Conservation (phyloP, 53 echinoderm and acorn worm species). For the Astropecten irregularis region DNA sequence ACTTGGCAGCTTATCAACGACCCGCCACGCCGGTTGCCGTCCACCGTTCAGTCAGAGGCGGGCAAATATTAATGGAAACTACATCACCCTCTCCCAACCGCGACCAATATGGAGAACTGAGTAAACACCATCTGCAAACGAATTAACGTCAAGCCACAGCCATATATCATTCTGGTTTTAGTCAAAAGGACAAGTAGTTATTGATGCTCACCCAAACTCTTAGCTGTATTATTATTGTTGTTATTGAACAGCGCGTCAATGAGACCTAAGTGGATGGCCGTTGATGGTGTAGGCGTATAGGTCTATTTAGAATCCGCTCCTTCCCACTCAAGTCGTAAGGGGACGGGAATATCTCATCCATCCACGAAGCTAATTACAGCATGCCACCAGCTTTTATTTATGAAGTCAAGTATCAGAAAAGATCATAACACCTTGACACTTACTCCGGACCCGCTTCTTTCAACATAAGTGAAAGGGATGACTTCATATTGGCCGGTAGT, state of each 20-base stretch:
- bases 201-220: conserved; percentile 38
- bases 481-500: not conserved
- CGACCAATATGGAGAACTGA: conserved; percentile 46
- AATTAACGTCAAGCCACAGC: conserved; percentile 52
- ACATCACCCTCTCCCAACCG: conserved; percentile 21
- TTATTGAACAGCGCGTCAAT: conserved; percentile 39
- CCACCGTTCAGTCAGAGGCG: not conserved
- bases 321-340: conserved; percentile 41
- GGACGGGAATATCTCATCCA: conserved; percentile 34
- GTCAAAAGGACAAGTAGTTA: conserved; percentile 58
- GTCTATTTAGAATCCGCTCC: conserved; percentile 7
- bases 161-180: conserved; percentile 58
- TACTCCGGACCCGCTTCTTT: not conserved
- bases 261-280: conserved; percentile 8
- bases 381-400: conserved; percentile 43
- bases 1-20: conserved; percentile 53
- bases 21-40: conserved; percentile 43
- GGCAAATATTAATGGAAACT: conserved; percentile 59
- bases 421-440: conserved; percentile 44
- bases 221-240: conserved; percentile 29
- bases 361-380: conserved; percentile 50
- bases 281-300: conserved; percentile 9
- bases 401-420: conserved; percentile 32
- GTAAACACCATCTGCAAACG: conserved; percentile 58
- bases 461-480: not conserved